phyloP scores from a whole-genome alignment of 1,140 invertebrate species.

The Macrobrachium nipponense region DNA sequence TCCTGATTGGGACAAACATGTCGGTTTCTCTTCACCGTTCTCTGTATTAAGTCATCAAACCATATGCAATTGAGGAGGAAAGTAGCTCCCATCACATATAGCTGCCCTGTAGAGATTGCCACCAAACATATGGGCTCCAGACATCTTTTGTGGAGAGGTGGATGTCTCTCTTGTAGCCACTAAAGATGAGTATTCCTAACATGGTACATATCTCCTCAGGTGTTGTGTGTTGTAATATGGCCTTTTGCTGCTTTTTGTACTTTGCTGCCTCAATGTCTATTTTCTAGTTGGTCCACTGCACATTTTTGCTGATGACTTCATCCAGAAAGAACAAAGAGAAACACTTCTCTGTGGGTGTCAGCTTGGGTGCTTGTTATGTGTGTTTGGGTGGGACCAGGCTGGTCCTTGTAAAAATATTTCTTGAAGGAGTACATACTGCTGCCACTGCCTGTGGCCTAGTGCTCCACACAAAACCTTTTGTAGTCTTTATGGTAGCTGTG shows the following conservation, averaged over 20 bases:
- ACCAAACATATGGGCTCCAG: constrained; percentile 24
- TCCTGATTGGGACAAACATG: constrained; percentile 64
- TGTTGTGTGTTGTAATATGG: constrained; percentile 34
- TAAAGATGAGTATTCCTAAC: constrained; percentile 37
- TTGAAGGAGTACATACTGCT: constrained; percentile 23
- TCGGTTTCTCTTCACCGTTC: constrained; percentile 50
- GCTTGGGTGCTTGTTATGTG: constrained; percentile 22
- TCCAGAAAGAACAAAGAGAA: constrained; percentile 32
- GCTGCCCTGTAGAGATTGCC: constrained; percentile 41
- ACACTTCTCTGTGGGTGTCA: constrained; percentile 34
- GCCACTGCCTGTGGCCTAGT: constrained; percentile 10
- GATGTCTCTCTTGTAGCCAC: constrained; percentile 31
- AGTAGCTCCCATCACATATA: constrained; percentile 20
- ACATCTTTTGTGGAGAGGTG: constrained; percentile 39
- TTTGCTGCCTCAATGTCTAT: constrained; percentile 35
- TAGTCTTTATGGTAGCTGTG: constrained; percentile 9
- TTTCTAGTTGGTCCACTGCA: constrained; percentile 44
- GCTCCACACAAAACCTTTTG: constrained; percentile 27
- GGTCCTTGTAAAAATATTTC: constrained; percentile 24
- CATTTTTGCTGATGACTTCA: constrained; percentile 38
- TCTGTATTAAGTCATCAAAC: constrained; percentile 64
- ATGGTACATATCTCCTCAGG: constrained; percentile 38
- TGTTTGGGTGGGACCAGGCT: constrained; percentile 28
- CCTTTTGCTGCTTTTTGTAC: constrained; percentile 32
- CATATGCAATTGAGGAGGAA: constrained; percentile 49